A percentile compares a stretch with the other conserved stretches of the same genome.
Evolutionary conservation across 2,797 vertebrate genomes (phyloP).

Genomic region (Oreochromis grahami): DNA sequence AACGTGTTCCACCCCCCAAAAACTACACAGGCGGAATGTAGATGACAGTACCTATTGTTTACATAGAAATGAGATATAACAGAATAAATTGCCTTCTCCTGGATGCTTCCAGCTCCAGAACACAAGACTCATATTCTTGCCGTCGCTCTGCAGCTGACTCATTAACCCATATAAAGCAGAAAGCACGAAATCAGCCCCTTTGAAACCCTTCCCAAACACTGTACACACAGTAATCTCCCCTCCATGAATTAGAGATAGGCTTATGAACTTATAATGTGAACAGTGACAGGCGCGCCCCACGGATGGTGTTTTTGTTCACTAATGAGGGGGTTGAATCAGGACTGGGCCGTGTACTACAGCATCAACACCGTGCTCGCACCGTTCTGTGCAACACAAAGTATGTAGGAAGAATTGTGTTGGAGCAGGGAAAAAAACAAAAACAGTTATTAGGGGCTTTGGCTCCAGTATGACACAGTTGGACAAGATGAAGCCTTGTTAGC

Average conservation of each 20-base stretch:
- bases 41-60: slow-evolving; percentile 26
- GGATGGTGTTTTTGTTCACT: slow-evolving; percentile 49
- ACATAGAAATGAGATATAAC: slow-evolving; percentile 28
- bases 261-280: slow-evolving; percentile 64
- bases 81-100: slow-evolving; percentile 41
- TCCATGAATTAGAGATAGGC: slow-evolving; percentile 63
- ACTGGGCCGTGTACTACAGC: slow-evolving; percentile 49
- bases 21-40: background rate
- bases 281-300: slow-evolving; percentile 57
- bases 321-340: slow-evolving; percentile 59
- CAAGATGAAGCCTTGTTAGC: slow-evolving; percentile 30
- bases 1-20: background rate
- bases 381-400: slow-evolving; percentile 5
- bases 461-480: slow-evolving; percentile 15
- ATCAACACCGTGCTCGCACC: slow-evolving; percentile 10
- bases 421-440: background rate
- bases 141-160: slow-evolving; percentile 30
- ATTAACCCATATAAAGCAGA: slow-evolving; percentile 50
- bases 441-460: slow-evolving; percentile 19
- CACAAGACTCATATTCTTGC: background rate
- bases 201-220: slow-evolving; percentile 44
- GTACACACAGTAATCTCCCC: slow-evolving; percentile 32
- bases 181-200: slow-evolving; percentile 34
- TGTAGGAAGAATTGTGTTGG: slow-evolving; percentile 27
- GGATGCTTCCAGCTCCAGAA: slow-evolving; percentile 17